Evolutionary conservation across 2,888 invertebrate genomes (phyloP).

Genomic region (Microplitis manilae): DNA sequence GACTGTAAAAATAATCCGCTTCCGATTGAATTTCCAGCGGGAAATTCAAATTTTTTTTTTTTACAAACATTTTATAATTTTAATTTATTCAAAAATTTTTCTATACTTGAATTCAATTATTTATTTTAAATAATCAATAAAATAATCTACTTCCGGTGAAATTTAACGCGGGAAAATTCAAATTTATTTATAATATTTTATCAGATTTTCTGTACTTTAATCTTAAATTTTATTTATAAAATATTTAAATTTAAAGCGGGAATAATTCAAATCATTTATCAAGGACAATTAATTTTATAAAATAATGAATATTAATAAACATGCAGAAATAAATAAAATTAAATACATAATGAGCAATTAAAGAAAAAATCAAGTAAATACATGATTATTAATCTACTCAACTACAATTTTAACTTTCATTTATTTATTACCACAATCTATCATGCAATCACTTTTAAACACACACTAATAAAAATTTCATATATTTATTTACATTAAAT

Average conservation of each 20-base stretch:
- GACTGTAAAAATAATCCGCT: too few relatives aligned
- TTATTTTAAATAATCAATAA: too few relatives aligned
- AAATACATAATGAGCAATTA: background rate
- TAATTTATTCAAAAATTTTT: too few relatives aligned
- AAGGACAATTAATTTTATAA: background rate
- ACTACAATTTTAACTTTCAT: background rate
- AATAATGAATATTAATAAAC: background rate
- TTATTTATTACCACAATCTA: background rate
- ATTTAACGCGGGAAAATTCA: too few relatives aligned
- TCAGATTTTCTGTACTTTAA: too few relatives aligned
- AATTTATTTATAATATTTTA: too few relatives aligned
- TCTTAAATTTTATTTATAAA: too few relatives aligned
- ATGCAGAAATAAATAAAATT: background rate
- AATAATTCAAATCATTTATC: conserved; percentile 2
- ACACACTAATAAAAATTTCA: background rate
- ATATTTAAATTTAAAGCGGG: conserved; percentile 15
- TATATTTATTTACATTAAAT: background rate
- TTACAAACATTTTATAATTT: too few relatives aligned
- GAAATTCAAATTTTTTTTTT: too few relatives aligned
- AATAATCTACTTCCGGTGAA: too few relatives aligned
- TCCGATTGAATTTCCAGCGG: too few relatives aligned
- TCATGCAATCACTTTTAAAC: background rate
- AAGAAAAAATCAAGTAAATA: background rate
- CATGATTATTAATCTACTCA: background rate
- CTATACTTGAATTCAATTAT: too few relatives aligned